Conservation (phyloP, 2,113 vertebrate species). For the human region GRCh38 chr7:152103501-152104000, state of each 20-base stretch:
- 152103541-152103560: not conserved
- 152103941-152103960: not conserved
- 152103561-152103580: not conserved
- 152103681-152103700: not conserved
- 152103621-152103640: rapidly evolving
- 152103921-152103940: not conserved
- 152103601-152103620: not conserved
- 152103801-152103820: not conserved
- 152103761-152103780: not conserved
- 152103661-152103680: not conserved
- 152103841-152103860: not conserved
- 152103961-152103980: not conserved
- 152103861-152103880: not conserved
- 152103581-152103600: not conserved
- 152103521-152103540: not conserved
- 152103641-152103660: not conserved
- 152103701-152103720: not conserved
- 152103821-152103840: not conserved
- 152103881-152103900: not conserved
- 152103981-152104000: not conserved
- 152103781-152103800: not conserved
- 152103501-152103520: not conserved
- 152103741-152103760: not conserved
- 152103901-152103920: not conserved
- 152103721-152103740: rapidly evolving